Evolutionary conservation across 2,888 invertebrate genomes (phyloP).

Genomic region (Papilio elwesi): DNA sequence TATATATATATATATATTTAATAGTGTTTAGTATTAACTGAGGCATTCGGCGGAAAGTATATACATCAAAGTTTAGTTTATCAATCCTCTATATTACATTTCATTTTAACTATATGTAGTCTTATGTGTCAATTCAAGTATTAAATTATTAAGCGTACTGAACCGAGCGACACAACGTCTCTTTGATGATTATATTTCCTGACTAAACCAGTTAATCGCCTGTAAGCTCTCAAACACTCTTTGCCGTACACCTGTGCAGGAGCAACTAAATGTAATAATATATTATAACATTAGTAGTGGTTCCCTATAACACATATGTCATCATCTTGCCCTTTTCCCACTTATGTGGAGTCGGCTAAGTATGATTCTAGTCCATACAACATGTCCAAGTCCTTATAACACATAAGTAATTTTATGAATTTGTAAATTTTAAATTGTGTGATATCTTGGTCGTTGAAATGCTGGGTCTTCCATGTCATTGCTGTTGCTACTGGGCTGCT

Average conservation of each 20-base stretch:
- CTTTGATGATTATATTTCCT: slow-evolving; percentile 27
- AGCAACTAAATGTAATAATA: not conserved
- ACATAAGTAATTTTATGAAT: too few relatives aligned
- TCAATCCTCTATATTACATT: not conserved
- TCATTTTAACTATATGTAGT: not conserved
- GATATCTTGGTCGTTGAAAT: too few relatives aligned
- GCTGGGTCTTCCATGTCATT: too few relatives aligned
- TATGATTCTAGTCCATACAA: too few relatives aligned
- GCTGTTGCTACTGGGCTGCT: too few relatives aligned
- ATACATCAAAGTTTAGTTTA: not conserved
- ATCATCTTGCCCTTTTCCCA: too few relatives aligned
- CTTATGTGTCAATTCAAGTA: not conserved
- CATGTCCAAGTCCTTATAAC: not conserved
- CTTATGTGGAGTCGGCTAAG: too few relatives aligned
- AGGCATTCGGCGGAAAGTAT: too few relatives aligned
- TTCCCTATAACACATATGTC: not conserved
- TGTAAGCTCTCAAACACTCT: slow-evolving; percentile 17
- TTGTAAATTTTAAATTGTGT: too few relatives aligned
- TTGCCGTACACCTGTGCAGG: not conserved
- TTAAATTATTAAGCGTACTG: slow-evolving; percentile 13
- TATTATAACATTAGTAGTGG: not conserved
- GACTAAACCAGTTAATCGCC: slow-evolving; percentile 4
- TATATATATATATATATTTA: too few relatives aligned
- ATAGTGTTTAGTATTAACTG: too few relatives aligned
- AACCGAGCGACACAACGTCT: slow-evolving; percentile 11